Evolutionary conservation across 2,113 vertebrate species (phyloP), one percentile per base, ranked within the genome.

Genomic region (Hypanus sabinus): DNA sequence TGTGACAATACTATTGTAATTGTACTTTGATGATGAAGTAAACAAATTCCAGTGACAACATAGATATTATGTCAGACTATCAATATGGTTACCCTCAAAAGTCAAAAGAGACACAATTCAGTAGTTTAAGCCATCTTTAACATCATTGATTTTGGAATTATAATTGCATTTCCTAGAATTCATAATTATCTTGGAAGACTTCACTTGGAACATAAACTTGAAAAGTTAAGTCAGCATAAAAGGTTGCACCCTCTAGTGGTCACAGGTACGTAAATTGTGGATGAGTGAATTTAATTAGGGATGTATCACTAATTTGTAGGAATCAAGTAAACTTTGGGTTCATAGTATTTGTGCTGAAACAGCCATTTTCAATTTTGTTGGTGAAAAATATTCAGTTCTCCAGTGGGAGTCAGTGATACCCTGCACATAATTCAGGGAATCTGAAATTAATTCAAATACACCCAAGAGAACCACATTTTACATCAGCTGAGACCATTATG

Each of bases 81-180:
- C n/a, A 68, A 33, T 14, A 33, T 90, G 30, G 33, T 65, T 6
- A 68, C 1, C n/a, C 38, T 83, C 22, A 83, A 81, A 27, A 12
- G 27, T 85, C 83, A 88, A 79, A 71, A 33, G 3, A 93, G 68
- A 93, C 87, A 91, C 38, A 73, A 38, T 93, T 46, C 68, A 93
- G 90, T 46, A 93, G 90, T 46, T 71, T 73, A 93, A 12, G 68
- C 68, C 27, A 24, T 57, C 38, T 85, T 70, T 73, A 18, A 46
- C 16, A 85, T 85, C 24, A 93, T 24, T 18, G 33, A 70, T 70
- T 71, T 93, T 70, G 8, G 38, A 93, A 93, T 38, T 93, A 93
- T 46, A 68, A 73, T 68, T 70, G 36, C 20, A 24, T 73, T 68
- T 93, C 36, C 5, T 65, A 65, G 71, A 93, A 93, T 71, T 93